Percentiles rank a stretch among this genome's conserved stretches.
phyloP scores from a whole-genome alignment of 1,140 invertebrate genomes.

The Drosophila aff. region DNA sequence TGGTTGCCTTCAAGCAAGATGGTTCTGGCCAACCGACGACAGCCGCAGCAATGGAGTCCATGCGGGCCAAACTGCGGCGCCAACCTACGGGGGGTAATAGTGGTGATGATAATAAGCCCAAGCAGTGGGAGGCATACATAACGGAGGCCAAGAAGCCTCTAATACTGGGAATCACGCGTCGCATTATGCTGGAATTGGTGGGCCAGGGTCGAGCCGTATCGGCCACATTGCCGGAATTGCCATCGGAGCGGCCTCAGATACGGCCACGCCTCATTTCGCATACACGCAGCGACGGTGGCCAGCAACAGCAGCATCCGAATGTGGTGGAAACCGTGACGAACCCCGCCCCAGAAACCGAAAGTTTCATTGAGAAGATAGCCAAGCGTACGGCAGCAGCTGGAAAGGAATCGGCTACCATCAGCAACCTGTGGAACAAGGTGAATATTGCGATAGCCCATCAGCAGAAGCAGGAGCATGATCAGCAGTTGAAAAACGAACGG shows the following conservation, averaged over 20 bases:
- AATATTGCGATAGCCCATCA: slow-evolving; percentile 65
- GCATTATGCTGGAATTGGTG: slow-evolving; percentile 65
- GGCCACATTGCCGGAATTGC: slow-evolving; percentile 72
- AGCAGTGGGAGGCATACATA: slow-evolving; percentile 60
- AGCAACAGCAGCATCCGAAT: slow-evolving; percentile 36
- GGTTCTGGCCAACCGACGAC: slow-evolving; percentile 25
- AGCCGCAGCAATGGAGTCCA: slow-evolving; percentile 39
- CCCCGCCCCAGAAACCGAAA: slow-evolving; percentile 50
- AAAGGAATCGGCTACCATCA: slow-evolving; percentile 62
- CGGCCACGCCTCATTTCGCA: slow-evolving; percentile 66
- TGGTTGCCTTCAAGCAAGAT: slow-evolving; percentile 86
- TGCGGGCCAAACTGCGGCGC: slow-evolving; percentile 67
- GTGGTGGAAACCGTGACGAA: slow-evolving; percentile 25
- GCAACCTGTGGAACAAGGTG: slow-evolving; percentile 70
- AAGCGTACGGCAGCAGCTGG: slow-evolving; percentile 69
- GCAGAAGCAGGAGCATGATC: slow-evolving; percentile 29
- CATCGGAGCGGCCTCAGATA: slow-evolving; percentile 76
- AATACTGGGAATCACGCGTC: slow-evolving; percentile 64
- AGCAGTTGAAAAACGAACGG: background rate
- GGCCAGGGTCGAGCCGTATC: slow-evolving; percentile 70
- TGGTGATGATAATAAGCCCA: slow-evolving; percentile 54
- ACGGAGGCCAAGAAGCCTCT: slow-evolving; percentile 57
- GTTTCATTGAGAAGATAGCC: slow-evolving; percentile 77
- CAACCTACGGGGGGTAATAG: slow-evolving; percentile 10
- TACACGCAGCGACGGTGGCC: slow-evolving; percentile 55